Evolutionary conservation across 2,888 invertebrate genomes (phyloP).

Genomic region (Frankliniella fusca): DNA sequence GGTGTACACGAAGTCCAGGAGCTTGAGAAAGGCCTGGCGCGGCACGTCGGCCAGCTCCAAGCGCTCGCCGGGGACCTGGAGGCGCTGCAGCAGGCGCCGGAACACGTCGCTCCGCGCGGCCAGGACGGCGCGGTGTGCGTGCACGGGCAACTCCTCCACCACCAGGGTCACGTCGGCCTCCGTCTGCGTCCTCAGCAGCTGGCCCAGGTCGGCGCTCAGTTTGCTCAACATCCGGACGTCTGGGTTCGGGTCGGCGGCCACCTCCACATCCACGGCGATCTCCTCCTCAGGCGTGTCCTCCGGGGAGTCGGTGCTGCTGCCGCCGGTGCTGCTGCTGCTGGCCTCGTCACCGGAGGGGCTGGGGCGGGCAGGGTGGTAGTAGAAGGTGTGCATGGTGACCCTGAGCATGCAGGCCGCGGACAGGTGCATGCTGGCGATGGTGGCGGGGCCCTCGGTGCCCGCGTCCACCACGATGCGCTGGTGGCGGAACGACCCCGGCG

Average conservation of each 20-base stretch:
- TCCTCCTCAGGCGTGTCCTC: background rate
- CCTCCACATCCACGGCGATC: background rate
- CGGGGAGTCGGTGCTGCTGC: background rate
- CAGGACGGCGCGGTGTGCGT: background rate
- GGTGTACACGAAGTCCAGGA: conserved; percentile 13
- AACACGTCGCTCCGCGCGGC: conserved; percentile 5
- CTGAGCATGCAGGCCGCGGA: background rate
- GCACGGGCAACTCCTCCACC: background rate
- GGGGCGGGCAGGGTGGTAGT: background rate
- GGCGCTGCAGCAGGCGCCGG: background rate
- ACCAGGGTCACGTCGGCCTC: background rate
- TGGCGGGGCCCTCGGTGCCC: background rate
- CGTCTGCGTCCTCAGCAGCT: background rate
- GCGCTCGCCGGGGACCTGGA: background rate
- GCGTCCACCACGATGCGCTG: background rate
- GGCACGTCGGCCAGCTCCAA: background rate
- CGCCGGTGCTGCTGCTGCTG: background rate
- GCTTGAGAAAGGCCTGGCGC: conserved; percentile 9
- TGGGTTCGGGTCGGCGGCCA: background rate
- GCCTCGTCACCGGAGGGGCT: background rate
- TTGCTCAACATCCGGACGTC: background rate
- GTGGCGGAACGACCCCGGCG: background rate
- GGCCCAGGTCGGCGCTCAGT: conserved; percentile 2
- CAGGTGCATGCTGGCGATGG: conserved; percentile 7
- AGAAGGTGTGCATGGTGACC: background rate